Evolutionary conservation across 2,797 vertebrate species (phyloP).

Genomic region (Coracias cyanogaster): DNA sequence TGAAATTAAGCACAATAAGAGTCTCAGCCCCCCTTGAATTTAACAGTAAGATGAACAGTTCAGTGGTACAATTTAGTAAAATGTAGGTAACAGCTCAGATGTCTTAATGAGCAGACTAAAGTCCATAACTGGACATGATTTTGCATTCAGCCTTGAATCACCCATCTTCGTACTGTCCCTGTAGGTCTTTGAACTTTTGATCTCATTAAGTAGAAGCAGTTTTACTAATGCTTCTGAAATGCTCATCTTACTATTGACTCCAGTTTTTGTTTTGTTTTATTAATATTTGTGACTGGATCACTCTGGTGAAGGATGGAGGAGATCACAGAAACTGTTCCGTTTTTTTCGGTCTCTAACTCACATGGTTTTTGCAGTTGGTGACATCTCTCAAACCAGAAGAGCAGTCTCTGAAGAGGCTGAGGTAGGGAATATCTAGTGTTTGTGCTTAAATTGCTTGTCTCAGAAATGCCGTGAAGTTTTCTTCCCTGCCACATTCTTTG

Average conservation of each 20-base stretch:
- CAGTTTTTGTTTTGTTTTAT: neutral
- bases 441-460: neutral
- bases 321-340: neutral
- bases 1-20: slow-evolving; percentile 46
- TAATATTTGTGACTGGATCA: neutral
- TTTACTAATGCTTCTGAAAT: neutral
- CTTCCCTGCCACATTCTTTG: neutral
- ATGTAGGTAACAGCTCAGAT: neutral
- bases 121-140: neutral
- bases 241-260: neutral
- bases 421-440: neutral
- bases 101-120: neutral
- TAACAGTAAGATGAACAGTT: neutral
- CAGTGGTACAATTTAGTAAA: neutral
- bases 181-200: slow-evolving; percentile 18
- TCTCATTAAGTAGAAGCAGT: neutral
- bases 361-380: neutral
- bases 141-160: neutral
- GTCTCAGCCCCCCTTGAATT: neutral
- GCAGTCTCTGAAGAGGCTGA: neutral
- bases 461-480: neutral
- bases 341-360: neutral
- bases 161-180: neutral
- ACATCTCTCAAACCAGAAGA: neutral
- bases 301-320: neutral